phyloP scores from a whole-genome alignment of 2,113 vertebrate species.

The Ailuropoda melanoleuca region DNA sequence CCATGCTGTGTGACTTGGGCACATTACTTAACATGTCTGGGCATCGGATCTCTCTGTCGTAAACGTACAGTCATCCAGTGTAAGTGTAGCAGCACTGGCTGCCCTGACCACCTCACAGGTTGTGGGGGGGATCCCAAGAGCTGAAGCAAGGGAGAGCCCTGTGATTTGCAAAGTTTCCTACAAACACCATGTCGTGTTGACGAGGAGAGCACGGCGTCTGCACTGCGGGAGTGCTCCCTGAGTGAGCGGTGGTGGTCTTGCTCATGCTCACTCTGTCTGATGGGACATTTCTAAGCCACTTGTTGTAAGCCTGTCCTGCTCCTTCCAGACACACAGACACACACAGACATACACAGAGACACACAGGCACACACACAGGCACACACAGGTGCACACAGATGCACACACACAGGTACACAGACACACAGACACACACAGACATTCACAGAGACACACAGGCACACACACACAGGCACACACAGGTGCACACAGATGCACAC shows the following conservation, averaged over 20 bases:
- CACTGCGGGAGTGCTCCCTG: rapidly evolving
- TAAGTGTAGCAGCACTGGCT: not conserved
- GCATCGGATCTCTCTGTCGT: not conserved
- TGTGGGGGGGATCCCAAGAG: not conserved
- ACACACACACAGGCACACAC: too few species aligned
- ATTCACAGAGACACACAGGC: too few species aligned
- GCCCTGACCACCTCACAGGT: not conserved
- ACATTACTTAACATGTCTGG: not conserved
- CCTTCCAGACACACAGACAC: not conserved
- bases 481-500: too few species aligned
- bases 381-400: too few species aligned
- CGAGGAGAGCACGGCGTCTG: rapidly evolving
- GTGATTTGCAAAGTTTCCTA: not conserved
- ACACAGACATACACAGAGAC: rapidly evolving
- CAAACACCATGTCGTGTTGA: rapidly evolving
- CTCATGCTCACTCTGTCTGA: not conserved
- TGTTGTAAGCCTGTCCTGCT: not conserved
- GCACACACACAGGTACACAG: too few species aligned
- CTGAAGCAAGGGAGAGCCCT: not conserved
- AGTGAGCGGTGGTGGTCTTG: not conserved
- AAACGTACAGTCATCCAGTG: not conserved
- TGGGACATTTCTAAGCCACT: not conserved
- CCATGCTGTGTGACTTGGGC: not conserved
- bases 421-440: too few species aligned
- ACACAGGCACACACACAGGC: not conserved